Evolutionary conservation across 2,113 vertebrate species (phyloP).

Genomic region (Indicator maculatus): DNA sequence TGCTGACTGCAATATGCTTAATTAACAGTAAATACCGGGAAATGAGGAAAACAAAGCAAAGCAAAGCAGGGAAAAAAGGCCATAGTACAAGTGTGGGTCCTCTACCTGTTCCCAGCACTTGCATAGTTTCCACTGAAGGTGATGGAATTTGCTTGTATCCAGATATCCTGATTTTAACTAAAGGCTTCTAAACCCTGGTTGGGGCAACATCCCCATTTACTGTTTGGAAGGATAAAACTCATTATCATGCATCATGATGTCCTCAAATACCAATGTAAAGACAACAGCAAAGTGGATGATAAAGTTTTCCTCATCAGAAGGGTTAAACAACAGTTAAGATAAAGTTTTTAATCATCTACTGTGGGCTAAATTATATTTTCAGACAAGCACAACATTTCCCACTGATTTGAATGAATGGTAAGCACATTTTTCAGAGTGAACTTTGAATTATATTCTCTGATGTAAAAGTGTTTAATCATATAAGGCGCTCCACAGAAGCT

Average conservation of each 20-base stretch:
- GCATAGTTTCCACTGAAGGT: not conserved
- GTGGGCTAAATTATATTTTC: not conserved
- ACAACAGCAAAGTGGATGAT: not conserved
- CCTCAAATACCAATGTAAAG: not conserved
- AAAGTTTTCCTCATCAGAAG: constrained; percentile 15
- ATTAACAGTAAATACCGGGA: not conserved
- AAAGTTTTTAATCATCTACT: constrained; percentile 8
- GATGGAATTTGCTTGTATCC: not conserved
- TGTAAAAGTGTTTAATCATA: not conserved
- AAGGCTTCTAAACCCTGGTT: not conserved
- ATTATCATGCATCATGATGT: not conserved
- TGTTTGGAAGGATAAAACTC: not conserved
- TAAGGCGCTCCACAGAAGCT: not conserved
- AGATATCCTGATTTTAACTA: not conserved
- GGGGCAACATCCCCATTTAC: not conserved
- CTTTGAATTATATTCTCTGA: constrained; percentile 29
- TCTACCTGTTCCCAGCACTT: not conserved
- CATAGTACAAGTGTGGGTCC: not conserved
- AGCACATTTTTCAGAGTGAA: constrained; percentile 31
- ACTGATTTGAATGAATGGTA: not conserved
- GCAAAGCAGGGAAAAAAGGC: not conserved
- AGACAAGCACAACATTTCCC: not conserved
- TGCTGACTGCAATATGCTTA: not conserved
- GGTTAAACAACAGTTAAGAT: constrained; percentile 15
- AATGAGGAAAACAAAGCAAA: not conserved